phyloP scores from a whole-genome alignment of 1,140 invertebrate species.

The Habropoda laboriosa region DNA sequence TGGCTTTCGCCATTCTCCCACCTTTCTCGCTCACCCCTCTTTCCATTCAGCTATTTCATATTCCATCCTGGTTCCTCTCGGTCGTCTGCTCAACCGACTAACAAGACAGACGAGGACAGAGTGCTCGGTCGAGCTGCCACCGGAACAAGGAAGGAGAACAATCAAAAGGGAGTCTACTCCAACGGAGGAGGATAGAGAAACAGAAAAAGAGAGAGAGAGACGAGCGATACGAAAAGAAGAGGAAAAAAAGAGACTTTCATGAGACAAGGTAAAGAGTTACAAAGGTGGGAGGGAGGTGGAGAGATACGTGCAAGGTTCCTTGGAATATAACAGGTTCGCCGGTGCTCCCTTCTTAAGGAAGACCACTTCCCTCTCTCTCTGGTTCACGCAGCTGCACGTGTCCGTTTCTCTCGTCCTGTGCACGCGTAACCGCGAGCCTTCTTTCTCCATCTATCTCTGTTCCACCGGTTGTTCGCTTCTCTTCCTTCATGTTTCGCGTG shows the following conservation, averaged over 20 bases:
- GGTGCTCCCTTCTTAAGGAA: slow-evolving; percentile 71
- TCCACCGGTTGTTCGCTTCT: slow-evolving; percentile 1
- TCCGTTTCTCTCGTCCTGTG: not conserved
- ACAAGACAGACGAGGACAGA: slow-evolving; percentile 29
- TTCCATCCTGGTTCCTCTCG: slow-evolving; percentile 54
- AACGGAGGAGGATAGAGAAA: slow-evolving; percentile 21
- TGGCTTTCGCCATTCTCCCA: slow-evolving; percentile 46
- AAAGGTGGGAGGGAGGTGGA: slow-evolving; percentile 57
- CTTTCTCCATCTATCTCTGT: slow-evolving; percentile 15
- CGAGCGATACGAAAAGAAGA: slow-evolving; percentile 47
- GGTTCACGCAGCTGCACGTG: slow-evolving; percentile 10
- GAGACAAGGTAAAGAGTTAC: slow-evolving; percentile 47
- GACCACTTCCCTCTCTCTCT: slow-evolving; percentile 1
- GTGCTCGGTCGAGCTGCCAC: not conserved
- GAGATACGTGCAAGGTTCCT: slow-evolving; percentile 73
- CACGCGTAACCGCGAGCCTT: no score
- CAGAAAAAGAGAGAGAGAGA: slow-evolving; percentile 42
- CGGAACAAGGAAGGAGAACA: slow-evolving; percentile 39
- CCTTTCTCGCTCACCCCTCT: slow-evolving; percentile 42
- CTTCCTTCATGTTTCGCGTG: slow-evolving; percentile 31
- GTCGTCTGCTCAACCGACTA: not conserved
- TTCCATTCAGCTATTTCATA: slow-evolving; percentile 64
- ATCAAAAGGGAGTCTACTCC: slow-evolving; percentile 6
- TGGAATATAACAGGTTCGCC: slow-evolving; percentile 76
- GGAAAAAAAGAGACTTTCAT: slow-evolving; percentile 26